Percentiles rank a stretch among this genome's conserved stretches.
phyloP scores from a whole-genome alignment of 2,888 invertebrate genomes.

The Gandaritis pyraliata region DNA sequence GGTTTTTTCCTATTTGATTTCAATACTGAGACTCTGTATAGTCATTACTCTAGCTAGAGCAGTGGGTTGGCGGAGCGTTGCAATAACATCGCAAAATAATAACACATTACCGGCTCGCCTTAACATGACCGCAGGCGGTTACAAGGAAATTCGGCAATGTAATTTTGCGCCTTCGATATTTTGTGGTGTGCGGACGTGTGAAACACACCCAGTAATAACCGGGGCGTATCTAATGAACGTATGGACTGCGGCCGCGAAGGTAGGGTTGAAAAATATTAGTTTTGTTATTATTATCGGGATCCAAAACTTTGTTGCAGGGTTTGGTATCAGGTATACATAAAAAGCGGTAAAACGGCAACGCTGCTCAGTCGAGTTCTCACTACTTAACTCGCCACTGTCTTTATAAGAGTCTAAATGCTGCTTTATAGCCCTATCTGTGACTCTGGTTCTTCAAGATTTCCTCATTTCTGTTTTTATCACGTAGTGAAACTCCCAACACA shows the following conservation, averaged over 20 bases:
- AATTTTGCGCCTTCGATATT: slow-evolving; percentile 40
- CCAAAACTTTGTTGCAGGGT: too few species aligned
- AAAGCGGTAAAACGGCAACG: too few species aligned
- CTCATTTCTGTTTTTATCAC: background rate
- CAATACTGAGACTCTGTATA: slow-evolving; percentile 2
- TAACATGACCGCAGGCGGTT: slow-evolving; percentile 42
- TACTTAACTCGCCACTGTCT: too few species aligned
- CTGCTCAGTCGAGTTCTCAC: too few species aligned
- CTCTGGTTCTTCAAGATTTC: background rate
- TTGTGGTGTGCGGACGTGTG: slow-evolving; percentile 34
- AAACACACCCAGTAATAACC: slow-evolving; percentile 41
- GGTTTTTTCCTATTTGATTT: background rate
- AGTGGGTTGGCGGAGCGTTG: slow-evolving; percentile 39
- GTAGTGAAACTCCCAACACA: background rate
- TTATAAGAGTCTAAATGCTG: too few species aligned
- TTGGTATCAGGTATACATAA: too few species aligned
- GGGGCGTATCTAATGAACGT: slow-evolving; percentile 34
- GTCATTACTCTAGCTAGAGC: slow-evolving; percentile 22
- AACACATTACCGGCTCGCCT: slow-evolving; percentile 50
- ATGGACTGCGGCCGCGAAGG: slow-evolving; percentile 30
- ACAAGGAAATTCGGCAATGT: slow-evolving; percentile 46
- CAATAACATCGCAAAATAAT: slow-evolving; percentile 55
- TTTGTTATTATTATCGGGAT: background rate
- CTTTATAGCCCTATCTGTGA: too few species aligned
- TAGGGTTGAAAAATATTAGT: slow-evolving; percentile 14